These are phyloP conservation scores for Erpetoichthys calabaricus DNA, from an alignment of 2,797 vertebrate genomes.

Conservation along the genomic window DNA sequence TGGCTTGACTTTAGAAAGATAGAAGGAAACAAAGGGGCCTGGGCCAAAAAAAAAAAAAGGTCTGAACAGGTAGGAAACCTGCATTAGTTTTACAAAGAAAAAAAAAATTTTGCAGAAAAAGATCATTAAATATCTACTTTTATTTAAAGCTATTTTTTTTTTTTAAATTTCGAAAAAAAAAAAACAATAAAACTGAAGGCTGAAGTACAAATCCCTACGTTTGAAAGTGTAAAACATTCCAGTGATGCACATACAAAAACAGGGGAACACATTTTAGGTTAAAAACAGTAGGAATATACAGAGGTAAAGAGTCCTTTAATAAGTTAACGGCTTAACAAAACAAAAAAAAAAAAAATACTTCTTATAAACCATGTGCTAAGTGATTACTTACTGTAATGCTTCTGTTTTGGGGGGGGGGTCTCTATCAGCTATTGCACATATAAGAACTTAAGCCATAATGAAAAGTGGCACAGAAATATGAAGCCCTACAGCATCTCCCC, in stretches of 20 bases:
- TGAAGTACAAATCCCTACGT: neutral
- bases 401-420: conserved; percentile 52
- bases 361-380: conserved; percentile 41
- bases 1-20: no score
- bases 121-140: conserved; percentile 50
- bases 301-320: conserved; percentile 39
- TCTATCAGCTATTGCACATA: conserved; percentile 52
- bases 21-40: no score
- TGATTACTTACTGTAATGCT: conserved; percentile 30
- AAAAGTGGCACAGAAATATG: conserved; percentile 50
- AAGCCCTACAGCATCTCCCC: conserved; percentile 19
- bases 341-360: conserved; percentile 20
- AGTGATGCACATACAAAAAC: conserved; percentile 2
- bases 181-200: neutral
- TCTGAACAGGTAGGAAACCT: no score
- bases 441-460: conserved; percentile 42
- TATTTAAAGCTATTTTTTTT: conserved; percentile 37
- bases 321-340: conserved; percentile 37
- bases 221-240: conserved; percentile 1
- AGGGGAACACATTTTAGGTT: conserved; percentile 36
- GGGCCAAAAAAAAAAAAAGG: no score
- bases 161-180: neutral
- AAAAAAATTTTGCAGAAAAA: conserved; percentile 36
- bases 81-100: neutral
- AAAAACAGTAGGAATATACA: conserved; percentile 69